These are phyloP conservation scores for Lagopus leucura DNA, from an alignment of 2,113 vertebrate species.

Conservation along the genomic window DNA sequence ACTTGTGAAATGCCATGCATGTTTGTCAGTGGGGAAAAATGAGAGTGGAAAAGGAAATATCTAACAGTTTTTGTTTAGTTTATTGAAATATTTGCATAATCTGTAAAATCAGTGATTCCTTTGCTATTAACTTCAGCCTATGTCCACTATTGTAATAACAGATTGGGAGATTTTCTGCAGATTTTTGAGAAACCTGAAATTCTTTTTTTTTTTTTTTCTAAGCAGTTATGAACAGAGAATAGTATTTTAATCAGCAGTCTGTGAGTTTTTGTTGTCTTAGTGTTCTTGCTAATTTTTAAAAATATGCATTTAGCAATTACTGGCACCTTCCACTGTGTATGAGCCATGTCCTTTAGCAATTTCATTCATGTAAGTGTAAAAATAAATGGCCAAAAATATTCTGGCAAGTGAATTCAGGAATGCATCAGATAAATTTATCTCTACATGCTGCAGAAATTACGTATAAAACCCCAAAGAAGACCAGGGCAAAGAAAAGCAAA, in stretches of 20 bases:
- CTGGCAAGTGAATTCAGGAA: not conserved
- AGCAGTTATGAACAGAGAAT: not conserved
- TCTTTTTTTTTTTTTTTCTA: not conserved
- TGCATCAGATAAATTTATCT: not conserved
- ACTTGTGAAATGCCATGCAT: not conserved
- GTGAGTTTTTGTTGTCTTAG: not conserved
- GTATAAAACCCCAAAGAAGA: not conserved
- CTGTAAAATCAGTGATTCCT: not conserved
- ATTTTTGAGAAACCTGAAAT: not conserved
- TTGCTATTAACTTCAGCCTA: not conserved
- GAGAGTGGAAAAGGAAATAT: not conserved
- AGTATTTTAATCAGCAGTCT: not conserved
- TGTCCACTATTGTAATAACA: not conserved
- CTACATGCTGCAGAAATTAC: constrained; percentile 2
- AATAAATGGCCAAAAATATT: not conserved
- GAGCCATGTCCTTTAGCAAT: not conserved
- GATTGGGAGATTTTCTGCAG: not conserved
- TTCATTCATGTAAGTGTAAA: not conserved
- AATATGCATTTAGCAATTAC: not conserved
- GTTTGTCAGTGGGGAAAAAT: not conserved
- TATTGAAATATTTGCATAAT: not conserved
- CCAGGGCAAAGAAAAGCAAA: not conserved
- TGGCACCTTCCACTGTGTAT: not conserved
- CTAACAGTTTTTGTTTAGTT: not conserved
- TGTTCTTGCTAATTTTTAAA: not conserved